Evolutionary conservation across 2,113 vertebrate genomes (phyloP).

Genomic region (Nothocercus nigrocapillus): DNA sequence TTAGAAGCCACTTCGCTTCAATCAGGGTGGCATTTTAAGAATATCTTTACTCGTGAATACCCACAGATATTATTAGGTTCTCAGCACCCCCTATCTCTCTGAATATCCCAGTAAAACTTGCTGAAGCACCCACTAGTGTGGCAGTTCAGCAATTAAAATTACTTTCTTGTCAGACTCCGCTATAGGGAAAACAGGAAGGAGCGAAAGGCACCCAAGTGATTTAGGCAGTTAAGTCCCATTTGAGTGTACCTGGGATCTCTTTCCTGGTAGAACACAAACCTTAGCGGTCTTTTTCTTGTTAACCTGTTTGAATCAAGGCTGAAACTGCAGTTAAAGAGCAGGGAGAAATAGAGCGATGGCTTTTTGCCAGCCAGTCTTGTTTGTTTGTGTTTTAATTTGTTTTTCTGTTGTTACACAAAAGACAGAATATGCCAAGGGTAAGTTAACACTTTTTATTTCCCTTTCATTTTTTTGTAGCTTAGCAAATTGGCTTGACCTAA

Average conservation of each 20-base stretch:
- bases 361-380: neutral
- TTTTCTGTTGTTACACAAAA: neutral
- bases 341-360: neutral
- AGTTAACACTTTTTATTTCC: neutral
- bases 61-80: neutral
- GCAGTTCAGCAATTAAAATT: neutral
- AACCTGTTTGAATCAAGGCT: neutral
- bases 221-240: neutral
- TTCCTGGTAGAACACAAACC: neutral
- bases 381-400: neutral
- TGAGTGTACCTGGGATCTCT: neutral
- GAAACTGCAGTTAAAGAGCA: neutral
- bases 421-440: neutral
- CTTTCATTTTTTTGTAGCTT: fast-evolving
- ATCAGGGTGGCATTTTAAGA: neutral
- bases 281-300: neutral
- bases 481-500: neutral
- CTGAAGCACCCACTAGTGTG: neutral
- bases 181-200: neutral
- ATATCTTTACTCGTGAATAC: neutral
- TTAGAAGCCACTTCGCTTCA: neutral
- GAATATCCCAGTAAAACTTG: neutral
- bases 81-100: neutral
- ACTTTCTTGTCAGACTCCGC: neutral
- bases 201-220: neutral